Evolutionary conservation across 2,113 vertebrate species (phyloP).

Genomic region (Xiphophorus hellerii): DNA sequence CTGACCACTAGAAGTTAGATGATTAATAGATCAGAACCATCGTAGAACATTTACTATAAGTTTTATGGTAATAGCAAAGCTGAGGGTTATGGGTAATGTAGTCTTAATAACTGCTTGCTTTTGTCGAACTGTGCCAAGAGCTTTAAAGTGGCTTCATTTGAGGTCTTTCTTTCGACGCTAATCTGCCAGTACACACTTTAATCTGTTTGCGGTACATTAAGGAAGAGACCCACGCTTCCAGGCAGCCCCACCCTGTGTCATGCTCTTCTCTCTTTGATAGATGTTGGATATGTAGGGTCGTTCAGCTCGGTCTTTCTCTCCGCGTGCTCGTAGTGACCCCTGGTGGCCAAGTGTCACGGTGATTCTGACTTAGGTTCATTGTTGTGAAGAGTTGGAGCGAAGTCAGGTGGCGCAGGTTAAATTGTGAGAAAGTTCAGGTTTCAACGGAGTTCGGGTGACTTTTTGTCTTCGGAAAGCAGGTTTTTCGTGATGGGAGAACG

Average conservation of each 20-base stretch:
- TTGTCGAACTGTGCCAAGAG: background rate
- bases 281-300: background rate
- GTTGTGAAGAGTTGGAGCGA: background rate
- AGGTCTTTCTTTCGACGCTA: background rate
- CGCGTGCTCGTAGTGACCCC: background rate
- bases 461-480: background rate
- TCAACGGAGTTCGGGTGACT: background rate
- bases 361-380: background rate
- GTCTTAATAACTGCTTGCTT: background rate
- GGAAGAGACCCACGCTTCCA: background rate
- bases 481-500: constrained; percentile 80
- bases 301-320: background rate
- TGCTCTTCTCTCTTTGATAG: background rate
- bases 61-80: no score
- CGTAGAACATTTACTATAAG: no score
- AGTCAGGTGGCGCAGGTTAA: constrained; percentile 1
- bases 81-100: background rate
- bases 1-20: no score
- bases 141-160: background rate
- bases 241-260: background rate
- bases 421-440: background rate
- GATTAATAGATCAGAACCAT: no score
- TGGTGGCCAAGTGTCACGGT: background rate
- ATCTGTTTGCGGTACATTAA: background rate
- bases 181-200: background rate